Conservation (phyloP, 2,888 invertebrate species). For the Drosophila prolongata region DNA sequence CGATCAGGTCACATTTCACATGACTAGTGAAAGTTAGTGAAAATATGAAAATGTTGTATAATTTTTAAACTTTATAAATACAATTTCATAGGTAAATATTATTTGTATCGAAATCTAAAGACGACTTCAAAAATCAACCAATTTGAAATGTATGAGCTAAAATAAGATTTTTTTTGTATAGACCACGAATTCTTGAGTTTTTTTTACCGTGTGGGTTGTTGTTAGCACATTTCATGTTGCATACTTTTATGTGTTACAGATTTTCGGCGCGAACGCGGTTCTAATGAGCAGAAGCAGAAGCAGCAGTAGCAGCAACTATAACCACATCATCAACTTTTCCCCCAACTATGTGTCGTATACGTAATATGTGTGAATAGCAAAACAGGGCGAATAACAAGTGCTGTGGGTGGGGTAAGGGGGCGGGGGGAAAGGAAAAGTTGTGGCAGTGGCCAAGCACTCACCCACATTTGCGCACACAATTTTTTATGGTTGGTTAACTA, state of each 20-base stretch:
- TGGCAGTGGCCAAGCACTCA: conserved; percentile 40
- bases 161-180: not conserved
- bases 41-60: too few relatives aligned
- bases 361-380: conserved; percentile 52
- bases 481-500: conserved; percentile 54
- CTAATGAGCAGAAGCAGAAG: conserved; percentile 64
- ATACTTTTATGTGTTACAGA: conserved; percentile 63
- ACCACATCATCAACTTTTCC: conserved; percentile 63
- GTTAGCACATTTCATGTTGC: conserved; percentile 66
- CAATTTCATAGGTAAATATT: too few relatives aligned
- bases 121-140: too few relatives aligned
- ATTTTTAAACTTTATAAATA: too few relatives aligned
- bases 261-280: conserved; percentile 52
- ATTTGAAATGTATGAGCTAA: too few relatives aligned
- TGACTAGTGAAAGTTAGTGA: too few relatives aligned
- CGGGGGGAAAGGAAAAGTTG: not conserved
- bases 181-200: conserved; percentile 1
- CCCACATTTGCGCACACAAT: conserved; percentile 46
- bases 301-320: conserved; percentile 35
- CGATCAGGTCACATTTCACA: not conserved
- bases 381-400: conserved; percentile 1
- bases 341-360: conserved; percentile 73
- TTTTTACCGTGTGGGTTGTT: conserved; percentile 31
- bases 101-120: too few relatives aligned
- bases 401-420: not conserved